A percentile compares a stretch with the other conserved stretches of the same genome.
These are phyloP conservation scores for Perca flavescens DNA, from an alignment of 2,113 vertebrate genomes.

Conservation along the genomic window DNA sequence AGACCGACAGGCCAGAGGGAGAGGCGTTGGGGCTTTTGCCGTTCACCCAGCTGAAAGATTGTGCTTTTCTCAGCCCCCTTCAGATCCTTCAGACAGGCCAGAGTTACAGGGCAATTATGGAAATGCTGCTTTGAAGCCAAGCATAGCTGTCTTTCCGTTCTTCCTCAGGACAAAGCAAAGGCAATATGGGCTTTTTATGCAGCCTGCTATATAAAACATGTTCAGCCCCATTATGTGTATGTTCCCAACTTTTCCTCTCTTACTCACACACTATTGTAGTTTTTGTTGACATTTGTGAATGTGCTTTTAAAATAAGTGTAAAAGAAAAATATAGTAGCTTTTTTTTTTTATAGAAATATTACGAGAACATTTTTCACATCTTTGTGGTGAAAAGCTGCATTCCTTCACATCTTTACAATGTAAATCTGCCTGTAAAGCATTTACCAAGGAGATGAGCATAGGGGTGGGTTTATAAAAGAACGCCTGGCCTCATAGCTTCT, in stretches of 20 bases:
- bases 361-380: conserved; percentile 4
- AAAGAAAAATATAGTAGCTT: conserved; percentile 17
- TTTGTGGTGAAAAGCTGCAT: conserved; percentile 1
- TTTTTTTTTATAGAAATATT: conserved; percentile 21
- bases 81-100: conserved; percentile 89
- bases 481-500: conserved; percentile 31
- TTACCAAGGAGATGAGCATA: conserved; percentile 62
- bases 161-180: conserved; percentile 85
- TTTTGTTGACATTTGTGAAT: conserved; percentile 32
- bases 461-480: conserved; percentile 37
- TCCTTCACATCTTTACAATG: conserved; percentile 13
- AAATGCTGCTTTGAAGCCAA: conserved; percentile 96
- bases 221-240: conserved; percentile 55
- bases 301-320: conserved; percentile 21
- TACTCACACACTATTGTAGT: conserved; percentile 15
- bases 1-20: conserved; percentile 79
- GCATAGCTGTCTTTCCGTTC: conserved; percentile 87
- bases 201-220: conserved; percentile 72
- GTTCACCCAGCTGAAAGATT: conserved; percentile 95
- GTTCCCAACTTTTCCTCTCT: conserved; percentile 58
- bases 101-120: conserved; percentile 99
- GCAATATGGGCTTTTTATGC: conserved; percentile 63
- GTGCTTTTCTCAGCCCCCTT: conserved; percentile 91
- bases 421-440: conserved; percentile 47
- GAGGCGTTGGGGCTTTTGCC: conserved; percentile 89